Evolutionary conservation across 1,140 invertebrate genomes (phyloP), one percentile per base, ranked within the genome.

Genomic region (Zaprionus tsacasi): DNA sequence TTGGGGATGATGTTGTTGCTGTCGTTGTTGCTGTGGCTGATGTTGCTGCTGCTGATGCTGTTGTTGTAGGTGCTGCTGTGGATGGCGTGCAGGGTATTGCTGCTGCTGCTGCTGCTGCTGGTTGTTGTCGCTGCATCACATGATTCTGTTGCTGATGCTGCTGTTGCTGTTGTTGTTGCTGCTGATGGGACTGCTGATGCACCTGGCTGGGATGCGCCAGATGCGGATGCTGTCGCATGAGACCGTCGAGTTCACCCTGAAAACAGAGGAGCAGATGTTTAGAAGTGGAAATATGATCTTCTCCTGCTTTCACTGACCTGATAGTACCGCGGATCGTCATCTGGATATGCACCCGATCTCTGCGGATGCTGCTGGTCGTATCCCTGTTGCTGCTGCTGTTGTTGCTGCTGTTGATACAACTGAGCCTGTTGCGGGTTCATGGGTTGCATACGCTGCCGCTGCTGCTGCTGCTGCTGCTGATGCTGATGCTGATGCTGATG

Each of bases 211-310:
- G 93, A 89, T 94, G 94, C 61, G 94, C 93, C 79, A 95, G 81
- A 82, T 95, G 95, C n/a, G 95, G 95, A 93, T 96, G 95, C 72
- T 96, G 94, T 76, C 95, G 93, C 94, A 96, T 96, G 59, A 96
- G 92, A 55, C 94, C 95, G 87, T 97, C 96, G 68, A 97, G 92
- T 91, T 97, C 96, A 54, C 95, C 95, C 78, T 95, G 92, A 63
- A 12, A 27, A 11, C 8, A 30, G 4, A 30, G 27, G 3, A 30
- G 27, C 27, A 30, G 27, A 30, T 2, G 27, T 30, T 30, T 0
- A 30, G 27, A 30, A 2, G 6, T 3, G 27, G 27, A 30, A 30
- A 2, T 5, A 30, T 21, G 21, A 21, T 21, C 21, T 21, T 21
- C 21, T 21, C 21, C 21, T 21, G 33, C 33, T 35, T 8, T 2